These are phyloP conservation scores for Synergus laeviventris DNA, from an alignment of 2,888 invertebrate genomes.

Conservation along the genomic window DNA sequence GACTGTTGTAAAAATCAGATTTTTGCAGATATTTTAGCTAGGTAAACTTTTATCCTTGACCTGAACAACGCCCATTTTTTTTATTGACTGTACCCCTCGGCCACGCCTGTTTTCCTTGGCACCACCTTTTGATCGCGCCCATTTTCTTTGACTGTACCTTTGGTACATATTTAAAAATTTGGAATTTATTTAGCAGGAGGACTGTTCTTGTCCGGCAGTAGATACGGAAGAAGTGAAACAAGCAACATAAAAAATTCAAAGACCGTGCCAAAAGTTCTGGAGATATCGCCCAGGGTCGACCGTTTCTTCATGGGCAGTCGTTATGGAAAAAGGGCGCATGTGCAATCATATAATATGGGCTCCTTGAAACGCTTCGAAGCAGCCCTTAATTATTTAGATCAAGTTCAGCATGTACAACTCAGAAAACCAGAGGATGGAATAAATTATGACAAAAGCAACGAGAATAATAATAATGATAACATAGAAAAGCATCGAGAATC, in stretches of 20 bases:
- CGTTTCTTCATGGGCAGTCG: constrained; percentile 71
- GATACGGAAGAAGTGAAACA: constrained; percentile 64
- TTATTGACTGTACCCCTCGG: too few relatives aligned
- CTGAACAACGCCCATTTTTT: too few relatives aligned
- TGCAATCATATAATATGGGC: constrained; percentile 18
- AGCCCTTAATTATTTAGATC: constrained; percentile 59
- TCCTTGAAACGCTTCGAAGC: constrained; percentile 54
- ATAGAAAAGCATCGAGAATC: constrained; percentile 15
- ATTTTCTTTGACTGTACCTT: too few relatives aligned
- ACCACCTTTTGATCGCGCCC: neutral
- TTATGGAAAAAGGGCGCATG: constrained; percentile 69
- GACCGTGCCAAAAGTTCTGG: constrained; percentile 51
- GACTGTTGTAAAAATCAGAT: neutral
- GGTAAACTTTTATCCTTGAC: neutral
- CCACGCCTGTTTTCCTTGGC: too few relatives aligned
- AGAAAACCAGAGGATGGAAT: constrained; percentile 38
- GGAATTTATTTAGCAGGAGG: constrained; percentile 40
- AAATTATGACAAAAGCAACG: constrained; percentile 41
- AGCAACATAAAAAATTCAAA: constrained; percentile 45
- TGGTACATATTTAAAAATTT: too few relatives aligned
- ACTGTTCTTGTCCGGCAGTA: constrained; percentile 60
- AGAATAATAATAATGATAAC: constrained; percentile 42
- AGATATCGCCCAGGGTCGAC: constrained; percentile 65
- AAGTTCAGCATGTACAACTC: constrained; percentile 44
- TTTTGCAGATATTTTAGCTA: neutral